These are phyloP conservation scores for Caenorhabditis sp. DNA, from an alignment of 2,888 invertebrate species.

Conservation along the genomic window DNA sequence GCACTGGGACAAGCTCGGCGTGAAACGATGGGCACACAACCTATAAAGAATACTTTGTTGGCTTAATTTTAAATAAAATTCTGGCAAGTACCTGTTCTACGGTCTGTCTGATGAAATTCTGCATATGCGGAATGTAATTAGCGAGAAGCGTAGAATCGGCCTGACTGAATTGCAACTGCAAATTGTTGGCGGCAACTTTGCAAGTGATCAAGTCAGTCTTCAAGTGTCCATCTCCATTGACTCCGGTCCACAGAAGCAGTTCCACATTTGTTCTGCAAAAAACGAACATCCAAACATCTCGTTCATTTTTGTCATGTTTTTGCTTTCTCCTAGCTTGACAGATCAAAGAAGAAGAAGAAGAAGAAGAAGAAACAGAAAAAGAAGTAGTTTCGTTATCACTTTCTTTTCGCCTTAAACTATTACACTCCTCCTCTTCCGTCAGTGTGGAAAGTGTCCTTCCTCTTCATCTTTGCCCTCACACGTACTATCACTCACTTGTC, in stretches of 20 bases:
- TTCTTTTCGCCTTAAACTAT: constrained; percentile 37
- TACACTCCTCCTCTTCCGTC: constrained; percentile 10
- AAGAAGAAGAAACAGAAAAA: too few species aligned
- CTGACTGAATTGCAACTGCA: constrained; percentile 71
- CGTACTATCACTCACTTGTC: constrained; percentile 67
- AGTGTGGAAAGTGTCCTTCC: background rate
- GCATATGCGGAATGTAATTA: constrained; percentile 75
- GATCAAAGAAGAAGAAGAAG: too few species aligned
- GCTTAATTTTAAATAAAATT: background rate
- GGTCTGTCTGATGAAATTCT: constrained; percentile 72
- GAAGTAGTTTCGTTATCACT: constrained; percentile 30
- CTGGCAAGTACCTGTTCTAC: constrained; percentile 75
- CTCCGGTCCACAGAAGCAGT: constrained; percentile 71
- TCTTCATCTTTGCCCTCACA: background rate
- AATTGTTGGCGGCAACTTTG: constrained; percentile 72
- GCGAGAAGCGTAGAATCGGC: constrained; percentile 70
- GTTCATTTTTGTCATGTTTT: background rate
- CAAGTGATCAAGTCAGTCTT: constrained; percentile 76
- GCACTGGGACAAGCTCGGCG: constrained; percentile 77
- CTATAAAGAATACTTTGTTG: constrained; percentile 42
- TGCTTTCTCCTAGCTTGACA: background rate
- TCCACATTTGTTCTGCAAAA: constrained; percentile 72
- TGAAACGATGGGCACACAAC: constrained; percentile 78
- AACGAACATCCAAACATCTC: background rate
- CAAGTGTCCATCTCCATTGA: constrained; percentile 77